phyloP scores from a whole-genome alignment of 2,888 invertebrate genomes.

The Odontomyia ornata region DNA sequence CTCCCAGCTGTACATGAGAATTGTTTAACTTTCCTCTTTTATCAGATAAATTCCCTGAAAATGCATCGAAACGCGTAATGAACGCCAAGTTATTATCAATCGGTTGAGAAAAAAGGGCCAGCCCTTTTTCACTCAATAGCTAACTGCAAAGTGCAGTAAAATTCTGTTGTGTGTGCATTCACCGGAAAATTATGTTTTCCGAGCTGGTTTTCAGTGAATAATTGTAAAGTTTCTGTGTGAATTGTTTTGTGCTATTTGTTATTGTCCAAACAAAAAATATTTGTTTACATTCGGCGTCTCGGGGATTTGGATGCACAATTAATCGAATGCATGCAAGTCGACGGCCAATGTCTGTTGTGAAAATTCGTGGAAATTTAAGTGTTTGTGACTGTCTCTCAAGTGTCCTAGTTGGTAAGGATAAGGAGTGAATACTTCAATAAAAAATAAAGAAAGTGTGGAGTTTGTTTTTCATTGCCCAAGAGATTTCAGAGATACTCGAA shows the following conservation, averaged over 20 bases:
- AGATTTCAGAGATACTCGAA: too few relatives aligned
- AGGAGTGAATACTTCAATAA: too few relatives aligned
- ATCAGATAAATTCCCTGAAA: background rate
- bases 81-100: background rate
- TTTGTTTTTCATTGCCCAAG: too few relatives aligned
- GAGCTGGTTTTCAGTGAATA: background rate
- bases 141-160: background rate
- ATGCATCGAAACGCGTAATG: background rate
- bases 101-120: constrained; percentile 11
- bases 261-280: background rate
- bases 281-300: too few relatives aligned
- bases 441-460: too few relatives aligned
- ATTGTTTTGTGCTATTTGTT: background rate
- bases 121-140: constrained; percentile 5
- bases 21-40: background rate
- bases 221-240: background rate
- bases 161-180: constrained; percentile 5
- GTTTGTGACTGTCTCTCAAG: too few relatives aligned
- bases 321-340: too few relatives aligned
- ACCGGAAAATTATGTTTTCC: background rate
- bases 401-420: too few relatives aligned
- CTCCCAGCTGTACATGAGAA: background rate
- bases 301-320: too few relatives aligned
- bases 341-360: too few relatives aligned
- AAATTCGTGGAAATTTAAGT: too few relatives aligned